These are phyloP conservation scores for Crocallis elinguaria DNA, from an alignment of 2,888 invertebrate species.

Conservation along the genomic window DNA sequence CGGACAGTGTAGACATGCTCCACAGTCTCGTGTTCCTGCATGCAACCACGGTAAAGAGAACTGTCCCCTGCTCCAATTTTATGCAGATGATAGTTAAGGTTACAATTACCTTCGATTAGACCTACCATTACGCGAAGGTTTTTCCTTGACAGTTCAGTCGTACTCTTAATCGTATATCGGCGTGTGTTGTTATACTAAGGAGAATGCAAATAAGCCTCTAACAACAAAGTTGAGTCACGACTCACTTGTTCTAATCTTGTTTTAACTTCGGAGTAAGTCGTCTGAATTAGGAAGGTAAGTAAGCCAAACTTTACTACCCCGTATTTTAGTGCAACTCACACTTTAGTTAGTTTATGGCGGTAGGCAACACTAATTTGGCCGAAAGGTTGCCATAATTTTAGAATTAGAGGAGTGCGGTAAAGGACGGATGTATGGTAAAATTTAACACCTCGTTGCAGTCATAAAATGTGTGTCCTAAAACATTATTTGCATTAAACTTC, in stretches of 20 bases:
- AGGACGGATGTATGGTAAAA: neutral
- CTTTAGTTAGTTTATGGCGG: conserved; percentile 23
- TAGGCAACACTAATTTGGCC: conserved; percentile 17
- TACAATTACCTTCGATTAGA: too few relatives aligned
- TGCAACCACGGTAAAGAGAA: too few relatives aligned
- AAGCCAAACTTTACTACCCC: conserved; percentile 15
- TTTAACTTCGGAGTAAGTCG: conserved; percentile 17
- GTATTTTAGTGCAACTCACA: conserved; percentile 26
- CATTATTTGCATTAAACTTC: too few relatives aligned
- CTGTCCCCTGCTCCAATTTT: too few relatives aligned
- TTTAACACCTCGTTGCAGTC: too few relatives aligned
- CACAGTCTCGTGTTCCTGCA: too few relatives aligned
- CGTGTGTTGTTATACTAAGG: neutral
- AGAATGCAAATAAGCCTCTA: conserved; percentile 11
- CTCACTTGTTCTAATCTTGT: conserved; percentile 20
- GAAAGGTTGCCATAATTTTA: conserved; percentile 17
- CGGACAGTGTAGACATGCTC: too few relatives aligned
- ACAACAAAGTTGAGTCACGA: conserved; percentile 13
- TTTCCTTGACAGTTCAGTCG: too few relatives aligned
- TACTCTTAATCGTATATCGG: too few relatives aligned
- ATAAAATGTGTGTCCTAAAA: too few relatives aligned
- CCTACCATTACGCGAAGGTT: too few relatives aligned
- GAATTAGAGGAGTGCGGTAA: conserved; percentile 4
- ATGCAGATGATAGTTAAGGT: too few relatives aligned
- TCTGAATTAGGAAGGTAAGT: conserved; percentile 21